These are phyloP conservation scores for Fistularia commersonii DNA, from an alignment of 2,797 vertebrate genomes.

Conservation along the genomic window DNA sequence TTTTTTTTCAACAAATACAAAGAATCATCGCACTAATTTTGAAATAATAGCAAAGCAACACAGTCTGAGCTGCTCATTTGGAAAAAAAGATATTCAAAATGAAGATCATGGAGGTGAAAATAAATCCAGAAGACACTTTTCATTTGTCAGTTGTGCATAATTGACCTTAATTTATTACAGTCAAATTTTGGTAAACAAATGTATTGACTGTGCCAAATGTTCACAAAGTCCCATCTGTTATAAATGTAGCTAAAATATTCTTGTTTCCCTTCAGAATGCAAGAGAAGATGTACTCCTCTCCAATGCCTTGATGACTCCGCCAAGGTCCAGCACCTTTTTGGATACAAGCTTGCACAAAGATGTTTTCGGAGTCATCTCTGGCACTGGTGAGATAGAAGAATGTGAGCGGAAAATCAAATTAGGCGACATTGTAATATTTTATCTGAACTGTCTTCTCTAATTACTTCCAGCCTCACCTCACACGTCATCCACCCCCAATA, in stretches of 20 bases:
- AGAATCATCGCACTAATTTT: neutral
- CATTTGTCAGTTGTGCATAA: too few relatives aligned
- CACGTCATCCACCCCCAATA: slow-evolving; percentile 86
- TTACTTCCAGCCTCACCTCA: slow-evolving; percentile 86
- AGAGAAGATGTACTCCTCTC: slow-evolving; percentile 81
- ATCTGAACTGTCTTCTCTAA: neutral
- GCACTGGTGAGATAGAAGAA: slow-evolving; percentile 77
- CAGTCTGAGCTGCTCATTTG: too few relatives aligned
- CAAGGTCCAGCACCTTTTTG: slow-evolving; percentile 82
- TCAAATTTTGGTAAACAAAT: too few relatives aligned
- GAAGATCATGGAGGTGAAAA: too few relatives aligned
- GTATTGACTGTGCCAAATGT: neutral
- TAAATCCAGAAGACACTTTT: too few relatives aligned
- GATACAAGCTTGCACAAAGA: slow-evolving; percentile 94
- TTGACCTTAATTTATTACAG: too few relatives aligned
- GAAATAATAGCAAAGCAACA: too few relatives aligned
- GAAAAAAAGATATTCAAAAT: too few relatives aligned
- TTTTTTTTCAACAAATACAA: neutral
- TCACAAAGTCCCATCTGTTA: neutral
- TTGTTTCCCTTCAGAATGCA: slow-evolving; percentile 72
- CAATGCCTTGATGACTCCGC: slow-evolving; percentile 84
- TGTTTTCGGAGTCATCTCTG: slow-evolving; percentile 94
- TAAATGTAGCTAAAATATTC: neutral
- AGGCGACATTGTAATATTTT: neutral
- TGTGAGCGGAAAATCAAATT: neutral